Evolutionary conservation across 2,113 vertebrate species (phyloP).

Genomic region (Sprattus sprattus): DNA sequence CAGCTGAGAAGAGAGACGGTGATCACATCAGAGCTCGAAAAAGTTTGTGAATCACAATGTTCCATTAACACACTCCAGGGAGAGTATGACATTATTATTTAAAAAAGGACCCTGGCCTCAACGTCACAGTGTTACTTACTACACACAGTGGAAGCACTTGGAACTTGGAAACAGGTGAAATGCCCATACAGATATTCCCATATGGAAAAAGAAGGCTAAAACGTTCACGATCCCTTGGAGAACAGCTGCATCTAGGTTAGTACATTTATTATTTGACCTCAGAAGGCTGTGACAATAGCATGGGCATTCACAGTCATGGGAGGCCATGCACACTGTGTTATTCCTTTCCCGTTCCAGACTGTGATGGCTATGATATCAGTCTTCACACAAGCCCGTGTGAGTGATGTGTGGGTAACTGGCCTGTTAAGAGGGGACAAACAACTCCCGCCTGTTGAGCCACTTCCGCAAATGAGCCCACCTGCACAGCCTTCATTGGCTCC

Average conservation of each 20-base stretch:
- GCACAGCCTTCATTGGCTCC: constrained; percentile 7
- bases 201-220: too few species aligned
- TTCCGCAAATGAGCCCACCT: constrained; percentile 33
- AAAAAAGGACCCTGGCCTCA: not conserved
- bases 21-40: not conserved
- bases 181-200: not conserved
- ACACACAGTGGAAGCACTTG: not conserved
- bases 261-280: not conserved
- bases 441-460: not conserved
- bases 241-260: not conserved
- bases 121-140: not conserved
- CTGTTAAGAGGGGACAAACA: not conserved
- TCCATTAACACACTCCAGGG: not conserved
- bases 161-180: not conserved
- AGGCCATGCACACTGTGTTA: not conserved
- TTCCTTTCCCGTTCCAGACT: not conserved
- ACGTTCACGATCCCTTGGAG: not conserved
- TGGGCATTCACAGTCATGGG: not conserved
- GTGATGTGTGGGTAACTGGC: constrained; percentile 22
- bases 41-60: not conserved
- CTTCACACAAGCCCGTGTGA: constrained; percentile 1
- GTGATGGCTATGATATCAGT: constrained; percentile 37
- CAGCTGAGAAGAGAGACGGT: not conserved
- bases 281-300: not conserved
- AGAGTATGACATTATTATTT: not conserved